A percentile compares a stretch with the other conserved stretches of the same genome.
Conservation (phyloP, 30 jellyfish, hydroid and myxozoan genomes). For the Clytia hemisphaerica region DNA sequence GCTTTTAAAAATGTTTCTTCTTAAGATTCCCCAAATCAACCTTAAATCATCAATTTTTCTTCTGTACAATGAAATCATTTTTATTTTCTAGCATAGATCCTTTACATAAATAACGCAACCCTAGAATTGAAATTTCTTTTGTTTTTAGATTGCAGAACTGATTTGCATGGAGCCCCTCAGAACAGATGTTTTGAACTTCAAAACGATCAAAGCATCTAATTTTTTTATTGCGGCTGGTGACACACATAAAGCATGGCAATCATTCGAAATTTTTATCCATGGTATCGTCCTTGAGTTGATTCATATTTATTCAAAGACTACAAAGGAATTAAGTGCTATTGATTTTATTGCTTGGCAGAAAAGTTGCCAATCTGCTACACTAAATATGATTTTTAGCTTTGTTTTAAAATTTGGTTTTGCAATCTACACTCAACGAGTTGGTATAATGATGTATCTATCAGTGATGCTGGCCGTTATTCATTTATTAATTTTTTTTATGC, state of each 20-base stretch:
- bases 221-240: neutral
- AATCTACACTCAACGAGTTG: neutral
- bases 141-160: too few species aligned
- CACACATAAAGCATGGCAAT: constrained; percentile 12
- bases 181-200: neutral
- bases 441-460: neutral
- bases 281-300: neutral
- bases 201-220: neutral
- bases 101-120: too few species aligned
- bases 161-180: neutral
- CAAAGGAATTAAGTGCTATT: neutral
- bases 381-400: neutral
- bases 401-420: neutral
- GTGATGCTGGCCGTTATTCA: constrained; percentile 16
- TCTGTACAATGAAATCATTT: too few species aligned
- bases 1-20: too few species aligned
- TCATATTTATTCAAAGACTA: neutral
- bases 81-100: too few species aligned
- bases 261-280: constrained; percentile 2
- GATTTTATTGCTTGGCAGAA: neutral
- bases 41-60: too few species aligned
- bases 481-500: neutral
- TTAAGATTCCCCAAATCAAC: too few species aligned
- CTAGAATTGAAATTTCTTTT: too few species aligned
- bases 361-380: neutral